Evolutionary conservation across 2,113 vertebrate species (phyloP), one percentile per base, ranked within the genome.

Genomic region (Fukomys damarensis): DNA sequence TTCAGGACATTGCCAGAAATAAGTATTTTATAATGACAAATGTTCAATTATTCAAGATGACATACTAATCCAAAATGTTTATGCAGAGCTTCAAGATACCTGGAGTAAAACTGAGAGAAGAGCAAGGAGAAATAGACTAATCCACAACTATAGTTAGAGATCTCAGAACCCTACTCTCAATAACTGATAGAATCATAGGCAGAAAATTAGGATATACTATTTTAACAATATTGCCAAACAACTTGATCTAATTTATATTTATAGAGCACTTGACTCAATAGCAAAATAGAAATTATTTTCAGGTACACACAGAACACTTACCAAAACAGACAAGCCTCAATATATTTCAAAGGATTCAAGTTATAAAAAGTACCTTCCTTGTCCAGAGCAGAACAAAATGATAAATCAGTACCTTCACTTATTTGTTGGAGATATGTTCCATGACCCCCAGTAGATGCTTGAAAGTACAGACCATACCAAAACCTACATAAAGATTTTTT

Each of bases 11-110:
- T 90, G 70, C 1, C 66, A 92, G 30, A 5, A 90, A 74, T 49
- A 79, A 89, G 76, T n/a, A 87, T 86, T 90, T 88, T 22, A 90
- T 70, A 94, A 92, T 96, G 41, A 90, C 52, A 91, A 94, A 92
- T 5, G 19, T 49, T 84, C 30, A 91, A 7, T 85, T 92, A 38
- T 70, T 54, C 68, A 93, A 92, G 26, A 74, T 74, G 83, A 46
- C 26, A n/a, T 77, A 82, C 81, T 14, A 83, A 89, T 41, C 24
- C 35, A 74, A 89, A 94, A 81, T 13, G 52, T 65, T 35, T 79
- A 86, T 83, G 6, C 19, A 54, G 41, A 88, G 22, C 26, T 85
- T 91, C 19, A 85, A 68, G 49, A 76, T 22, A 61, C 19, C 83
- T 52, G 24, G 72, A 90, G 43, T 12, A 77, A 84, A 26, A 38